phyloP scores from a whole-genome alignment of 2,888 invertebrate species.

The Graphium colonna region DNA sequence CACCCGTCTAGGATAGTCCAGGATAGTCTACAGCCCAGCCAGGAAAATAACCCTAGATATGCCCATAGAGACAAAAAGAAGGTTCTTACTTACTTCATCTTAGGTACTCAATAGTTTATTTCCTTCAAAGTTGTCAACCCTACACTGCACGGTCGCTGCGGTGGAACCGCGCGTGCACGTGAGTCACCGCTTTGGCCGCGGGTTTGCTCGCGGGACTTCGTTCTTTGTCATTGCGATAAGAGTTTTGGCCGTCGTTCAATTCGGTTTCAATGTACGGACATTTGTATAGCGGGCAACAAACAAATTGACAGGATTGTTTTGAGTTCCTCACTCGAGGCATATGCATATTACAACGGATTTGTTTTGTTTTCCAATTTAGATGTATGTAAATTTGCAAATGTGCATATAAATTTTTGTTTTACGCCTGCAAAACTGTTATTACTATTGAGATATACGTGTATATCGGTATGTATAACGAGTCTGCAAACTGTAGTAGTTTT shows the following conservation, averaged over 20 bases:
- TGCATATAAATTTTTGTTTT: too few relatives aligned
- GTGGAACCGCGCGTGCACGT: conserved; percentile 36
- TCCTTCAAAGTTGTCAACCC: neutral
- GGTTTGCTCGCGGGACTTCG: conserved; percentile 40
- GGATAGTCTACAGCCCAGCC: too few relatives aligned
- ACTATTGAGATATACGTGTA: too few relatives aligned
- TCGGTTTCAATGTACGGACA: conserved; percentile 29
- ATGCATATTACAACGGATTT: neutral
- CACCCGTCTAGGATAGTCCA: too few relatives aligned
- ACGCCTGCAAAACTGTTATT: too few relatives aligned
- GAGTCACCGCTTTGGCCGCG: conserved; percentile 47
- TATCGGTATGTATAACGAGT: neutral
- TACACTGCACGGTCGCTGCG: neutral
- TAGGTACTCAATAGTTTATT: neutral
- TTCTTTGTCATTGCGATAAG: conserved; percentile 47
- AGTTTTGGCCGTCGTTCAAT: conserved; percentile 55
- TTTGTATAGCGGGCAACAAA: conserved; percentile 1
- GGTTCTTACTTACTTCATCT: neutral
- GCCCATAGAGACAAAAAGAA: neutral
- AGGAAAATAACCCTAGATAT: too few relatives aligned
- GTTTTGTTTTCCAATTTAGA: neutral
- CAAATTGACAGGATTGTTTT: neutral
- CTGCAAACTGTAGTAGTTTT: too few relatives aligned
- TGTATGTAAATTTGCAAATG: too few relatives aligned
- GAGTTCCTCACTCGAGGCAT: conserved; percentile 6